Base-by-base conservation (phyloP, 1,140 invertebrate genomes). In the Lutraria rhynchaena region DNA sequence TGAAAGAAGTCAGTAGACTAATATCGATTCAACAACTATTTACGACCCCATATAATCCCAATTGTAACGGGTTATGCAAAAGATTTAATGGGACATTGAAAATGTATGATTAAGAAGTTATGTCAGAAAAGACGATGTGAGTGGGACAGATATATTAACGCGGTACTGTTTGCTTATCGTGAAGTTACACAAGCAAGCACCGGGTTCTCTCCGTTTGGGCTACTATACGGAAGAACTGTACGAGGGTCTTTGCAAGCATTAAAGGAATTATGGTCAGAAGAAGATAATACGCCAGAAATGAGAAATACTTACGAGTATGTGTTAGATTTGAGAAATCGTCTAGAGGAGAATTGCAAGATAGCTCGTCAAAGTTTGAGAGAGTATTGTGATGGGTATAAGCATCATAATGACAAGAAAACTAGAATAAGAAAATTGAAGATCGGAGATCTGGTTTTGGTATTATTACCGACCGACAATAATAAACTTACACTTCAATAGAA, bases 81-180 rank as follows among this genome's bases (percentile, higher is more conserved):
- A 33, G 11, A 24, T 5, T n/a, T n/a, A n/a, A n/a, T n/a, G n/a
- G n/a, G n/a, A n/a, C n/a, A n/a, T n/a, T n/a, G n/a, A n/a, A n/a
- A n/a, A n/a, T n/a, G n/a, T n/a, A n/a, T n/a, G n/a, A n/a, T n/a
- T n/a, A n/a, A n/a, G n/a, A n/a, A n/a, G n/a, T 13, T 65, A 31
- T 65, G 61, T 24, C 24, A 27, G 24, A 31, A 65, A 24, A 65
- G 33, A 24, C 61, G 17, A 15, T 7, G 24, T 13, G 61, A 65
- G 11, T 65, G 33, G 61, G 61, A 65, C 24, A 27, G 61, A 31
- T 65, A 65, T 37, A 31, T 65, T 11, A 9, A 9, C 15, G 61
- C 61, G 33, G 61, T 65, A 13, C 24, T 65, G 33, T 65, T 65
- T 35, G 61, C 61, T 9, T 65, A 65, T 37, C 61, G 61, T 31